Evolutionary conservation across 2,888 invertebrate species (phyloP), one percentile per base, ranked within the genome.

Genomic region (Hypena proboscidalis): DNA sequence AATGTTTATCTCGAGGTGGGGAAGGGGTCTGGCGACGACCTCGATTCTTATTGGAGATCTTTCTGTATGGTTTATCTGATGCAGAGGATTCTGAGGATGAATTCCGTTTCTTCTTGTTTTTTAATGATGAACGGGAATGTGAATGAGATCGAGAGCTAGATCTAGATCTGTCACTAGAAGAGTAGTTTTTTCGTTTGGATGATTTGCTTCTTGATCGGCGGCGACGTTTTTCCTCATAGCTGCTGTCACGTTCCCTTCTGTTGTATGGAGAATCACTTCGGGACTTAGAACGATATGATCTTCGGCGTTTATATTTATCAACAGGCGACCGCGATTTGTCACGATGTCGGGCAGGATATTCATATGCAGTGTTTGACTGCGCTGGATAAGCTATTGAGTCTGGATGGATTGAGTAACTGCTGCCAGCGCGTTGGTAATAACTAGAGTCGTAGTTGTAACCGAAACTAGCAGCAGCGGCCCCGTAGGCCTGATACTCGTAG

Each of bases 401-500:
- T 8, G 75, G 76, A 52, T 78, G 83, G 54, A 78, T 76, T 31
- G 77, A 80, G 54, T 81, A 85, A 39, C 59, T 42, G 30, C 61
- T 70, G 14, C 77, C 78, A 11, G 74, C 46, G 26, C 67, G 64
- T 54, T 80, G 80, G 51, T 86, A 86, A 57, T 83, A 85, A 49
- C 62, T 71, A 47, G 82, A 68, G 66, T 85, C 84, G 57, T 85
- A 86, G 58, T 68, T 69, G 67, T 85, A 87, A 49, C 58, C 51
- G 66, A 82, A 83, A 60, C 61, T 61, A 27, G 76, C 53, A 35
- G 81, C 70, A n/a, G 38, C 29, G 10, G 44, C 33, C 51, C 69
- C 67, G 61, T 84, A 85, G 45, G 75, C 70, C 45, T 75, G 76
- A 69, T 87, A 85, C 70, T 85, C 85, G 69, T 84, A 86, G 66